These are phyloP conservation scores for Nestor notabilis DNA, from an alignment of 2,113 vertebrate species.

Conservation along the genomic window DNA sequence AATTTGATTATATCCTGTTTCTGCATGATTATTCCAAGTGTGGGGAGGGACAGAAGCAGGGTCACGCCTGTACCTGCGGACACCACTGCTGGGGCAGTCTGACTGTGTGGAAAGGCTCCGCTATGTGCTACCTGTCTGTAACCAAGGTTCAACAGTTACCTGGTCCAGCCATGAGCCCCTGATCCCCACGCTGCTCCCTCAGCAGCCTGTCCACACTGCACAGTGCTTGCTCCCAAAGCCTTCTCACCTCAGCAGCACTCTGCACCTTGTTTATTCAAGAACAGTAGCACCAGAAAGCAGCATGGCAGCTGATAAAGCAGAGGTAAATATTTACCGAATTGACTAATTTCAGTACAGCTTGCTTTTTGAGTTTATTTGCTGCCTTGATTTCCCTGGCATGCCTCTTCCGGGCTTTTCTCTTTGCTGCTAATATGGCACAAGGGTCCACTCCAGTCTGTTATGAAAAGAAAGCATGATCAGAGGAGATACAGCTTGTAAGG, in stretches of 20 bases:
- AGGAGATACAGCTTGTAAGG: not conserved
- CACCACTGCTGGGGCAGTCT: not conserved
- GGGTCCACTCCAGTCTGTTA: conserved; percentile 89
- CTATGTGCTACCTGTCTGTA: not conserved
- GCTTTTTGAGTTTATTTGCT: conserved; percentile 43
- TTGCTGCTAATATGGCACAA: conserved; percentile 72
- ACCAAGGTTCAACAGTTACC: not conserved
- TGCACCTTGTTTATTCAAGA: not conserved
- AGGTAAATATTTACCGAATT: conserved; percentile 13
- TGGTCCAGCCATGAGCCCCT: not conserved
- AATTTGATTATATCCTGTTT: not conserved
- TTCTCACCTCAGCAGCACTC: not conserved
- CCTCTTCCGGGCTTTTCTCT: conserved; percentile 77
- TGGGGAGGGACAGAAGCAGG: not conserved
- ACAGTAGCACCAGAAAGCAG: not conserved
- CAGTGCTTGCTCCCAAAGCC: not conserved
- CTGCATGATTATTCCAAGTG: not conserved
- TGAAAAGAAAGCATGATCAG: not conserved
- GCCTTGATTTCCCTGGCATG: conserved; percentile 70
- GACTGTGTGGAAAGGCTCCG: not conserved
- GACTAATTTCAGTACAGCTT: conserved; percentile 77
- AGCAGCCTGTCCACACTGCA: not conserved
- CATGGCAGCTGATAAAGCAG: not conserved
- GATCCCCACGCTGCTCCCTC: not conserved
- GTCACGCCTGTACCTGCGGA: not conserved